phyloP scores from a whole-genome alignment of 2,113 vertebrate species.

The Mungos mungo region DNA sequence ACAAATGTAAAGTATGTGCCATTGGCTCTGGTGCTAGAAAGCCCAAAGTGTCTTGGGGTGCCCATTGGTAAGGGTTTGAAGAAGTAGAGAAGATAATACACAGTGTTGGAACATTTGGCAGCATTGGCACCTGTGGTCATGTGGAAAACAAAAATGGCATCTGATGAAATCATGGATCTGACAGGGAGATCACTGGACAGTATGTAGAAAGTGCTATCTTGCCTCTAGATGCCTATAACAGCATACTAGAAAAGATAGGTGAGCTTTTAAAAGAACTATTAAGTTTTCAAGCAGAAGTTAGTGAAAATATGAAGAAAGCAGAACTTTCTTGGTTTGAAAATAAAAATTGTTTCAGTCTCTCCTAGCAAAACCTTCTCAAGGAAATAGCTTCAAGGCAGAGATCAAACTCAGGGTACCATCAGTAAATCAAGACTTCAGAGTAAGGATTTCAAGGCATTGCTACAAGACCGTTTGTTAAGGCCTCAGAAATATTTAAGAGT shows the following conservation, averaged over 20 bases:
- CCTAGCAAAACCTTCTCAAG: background rate
- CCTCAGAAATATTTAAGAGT: background rate
- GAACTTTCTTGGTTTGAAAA: conserved; percentile 29
- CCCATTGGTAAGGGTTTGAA: background rate
- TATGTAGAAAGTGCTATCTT: background rate
- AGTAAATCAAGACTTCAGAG: background rate
- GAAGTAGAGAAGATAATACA: background rate
- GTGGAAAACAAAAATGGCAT: background rate
- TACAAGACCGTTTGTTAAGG: background rate
- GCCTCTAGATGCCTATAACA: background rate
- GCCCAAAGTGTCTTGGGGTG: background rate
- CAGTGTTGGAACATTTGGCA: background rate
- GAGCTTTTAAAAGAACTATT: background rate
- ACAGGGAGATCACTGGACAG: background rate
- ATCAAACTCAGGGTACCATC: background rate
- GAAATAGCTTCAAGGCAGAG: conserved; percentile 17
- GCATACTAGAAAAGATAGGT: background rate
- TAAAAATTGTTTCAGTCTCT: background rate
- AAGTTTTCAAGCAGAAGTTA: background rate
- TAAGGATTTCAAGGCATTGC: background rate
- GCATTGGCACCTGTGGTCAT: background rate
- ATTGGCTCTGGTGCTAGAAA: background rate
- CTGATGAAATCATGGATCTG: background rate
- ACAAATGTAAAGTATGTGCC: background rate
- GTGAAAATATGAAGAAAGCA: background rate